These are phyloP conservation scores for Rhagonycha fulva DNA, from an alignment of 2,888 invertebrate species.

Conservation along the genomic window DNA sequence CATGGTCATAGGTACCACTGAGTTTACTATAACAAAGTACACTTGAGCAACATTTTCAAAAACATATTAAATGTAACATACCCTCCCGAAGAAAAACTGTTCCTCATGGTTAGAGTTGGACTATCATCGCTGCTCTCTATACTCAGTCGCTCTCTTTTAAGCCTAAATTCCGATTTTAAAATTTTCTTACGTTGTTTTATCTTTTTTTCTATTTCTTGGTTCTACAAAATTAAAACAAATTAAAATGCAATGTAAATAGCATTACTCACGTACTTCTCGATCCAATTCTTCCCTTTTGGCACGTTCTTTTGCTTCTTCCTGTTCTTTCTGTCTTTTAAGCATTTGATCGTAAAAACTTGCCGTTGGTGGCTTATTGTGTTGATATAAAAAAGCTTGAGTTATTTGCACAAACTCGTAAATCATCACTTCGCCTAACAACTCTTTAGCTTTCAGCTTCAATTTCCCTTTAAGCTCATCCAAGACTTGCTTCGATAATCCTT, in stretches of 20 bases:
- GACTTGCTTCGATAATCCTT: conserved; percentile 77
- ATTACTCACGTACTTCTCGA: conserved; percentile 58
- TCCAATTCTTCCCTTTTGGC: conserved; percentile 68
- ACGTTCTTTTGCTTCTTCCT: conserved; percentile 65
- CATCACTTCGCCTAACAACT: conserved; percentile 80
- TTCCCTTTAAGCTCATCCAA: conserved; percentile 65
- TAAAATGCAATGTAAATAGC: background rate
- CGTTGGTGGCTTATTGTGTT: conserved; percentile 78
- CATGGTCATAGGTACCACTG: conserved; percentile 39
- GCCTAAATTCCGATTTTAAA: conserved; percentile 68
- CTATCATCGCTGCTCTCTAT: conserved; percentile 46
- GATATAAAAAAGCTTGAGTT: conserved; percentile 77
- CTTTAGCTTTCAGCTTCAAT: conserved; percentile 61
- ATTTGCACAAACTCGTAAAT: conserved; percentile 81
- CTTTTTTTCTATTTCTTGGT: conserved; percentile 73
- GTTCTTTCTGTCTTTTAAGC: conserved; percentile 72
- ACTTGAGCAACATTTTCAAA: background rate
- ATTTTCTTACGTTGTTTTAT: conserved; percentile 80
- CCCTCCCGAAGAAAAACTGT: conserved; percentile 29
- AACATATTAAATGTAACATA: conserved; percentile 21
- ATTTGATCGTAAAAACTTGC: conserved; percentile 92
- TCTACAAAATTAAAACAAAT: conserved; percentile 52
- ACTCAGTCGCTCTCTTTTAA: conserved; percentile 50
- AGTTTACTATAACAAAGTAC: conserved; percentile 27
- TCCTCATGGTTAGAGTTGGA: conserved; percentile 50